Conservation (phyloP, 2,888 invertebrate species). For the Amphipyra berbera region DNA sequence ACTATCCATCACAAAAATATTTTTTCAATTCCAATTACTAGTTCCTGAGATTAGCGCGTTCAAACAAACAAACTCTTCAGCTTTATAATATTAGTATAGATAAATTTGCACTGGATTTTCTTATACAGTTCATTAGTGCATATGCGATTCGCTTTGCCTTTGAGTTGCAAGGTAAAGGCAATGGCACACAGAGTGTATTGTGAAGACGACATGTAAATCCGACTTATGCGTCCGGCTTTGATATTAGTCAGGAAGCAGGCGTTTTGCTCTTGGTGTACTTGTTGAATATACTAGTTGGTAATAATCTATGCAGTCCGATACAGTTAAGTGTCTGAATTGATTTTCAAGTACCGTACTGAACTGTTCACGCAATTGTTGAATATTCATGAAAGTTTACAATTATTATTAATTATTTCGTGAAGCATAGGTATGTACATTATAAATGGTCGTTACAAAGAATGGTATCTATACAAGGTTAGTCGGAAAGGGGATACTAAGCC, state of each 20-base stretch:
- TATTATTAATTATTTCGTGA: too few species aligned
- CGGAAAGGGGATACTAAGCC: too few species aligned
- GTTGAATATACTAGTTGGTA: conserved; percentile 34
- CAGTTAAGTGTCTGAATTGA: conserved; percentile 26
- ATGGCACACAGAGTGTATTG: background rate
- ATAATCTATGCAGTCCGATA: background rate
- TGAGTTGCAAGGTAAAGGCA: conserved; percentile 11
- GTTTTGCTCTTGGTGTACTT: conserved; percentile 27
- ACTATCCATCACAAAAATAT: too few species aligned
- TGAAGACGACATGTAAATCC: conserved; percentile 27
- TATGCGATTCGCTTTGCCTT: background rate
- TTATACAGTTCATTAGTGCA: conserved; percentile 4
- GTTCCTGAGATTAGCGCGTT: too few species aligned
- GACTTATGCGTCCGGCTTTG: conserved; percentile 12
- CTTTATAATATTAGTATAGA: conserved; percentile 4
- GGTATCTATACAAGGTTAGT: too few species aligned
- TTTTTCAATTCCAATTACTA: too few species aligned
- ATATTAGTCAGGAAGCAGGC: conserved; percentile 21
- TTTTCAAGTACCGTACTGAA: background rate
- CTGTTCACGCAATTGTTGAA: too few species aligned
- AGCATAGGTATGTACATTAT: too few species aligned
- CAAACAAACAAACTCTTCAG: too few species aligned
- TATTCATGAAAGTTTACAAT: too few species aligned
- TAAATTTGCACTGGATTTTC: background rate
- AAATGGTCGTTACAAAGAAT: too few species aligned